Evolutionary conservation across 1,140 invertebrate species (phyloP), one percentile per base, ranked within the genome.

Genomic region (Olivierus martensii): DNA sequence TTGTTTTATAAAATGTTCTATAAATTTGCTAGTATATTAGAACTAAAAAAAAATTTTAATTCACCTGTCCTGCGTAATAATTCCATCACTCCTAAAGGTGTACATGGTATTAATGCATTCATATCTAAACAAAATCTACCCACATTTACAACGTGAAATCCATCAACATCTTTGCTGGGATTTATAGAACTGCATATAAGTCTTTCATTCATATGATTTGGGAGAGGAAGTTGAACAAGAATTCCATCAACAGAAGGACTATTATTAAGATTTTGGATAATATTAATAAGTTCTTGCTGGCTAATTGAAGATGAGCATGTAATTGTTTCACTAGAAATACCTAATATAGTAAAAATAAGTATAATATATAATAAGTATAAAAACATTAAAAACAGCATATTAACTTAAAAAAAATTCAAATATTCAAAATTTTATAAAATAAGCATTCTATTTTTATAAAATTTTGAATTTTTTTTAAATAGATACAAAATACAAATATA

Each of bases 171-270:
- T 73, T 97, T 97, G 10, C 77, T 73, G 0, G 87, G 82, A 0
- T 75, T 76, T 1, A 96, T 87, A 3, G 82, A 68, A 69, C 96
- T 87, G 6, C 90, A 92, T 22, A 64, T 57, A 17, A 83, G 67
- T 67, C 91, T 81, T 0, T 84, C 79, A 72, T 96, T 82, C 56
- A 97, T 92, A 56, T 75, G 63, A 58, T 82, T 79, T 0, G 79
- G 77, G 41, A 97, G 72, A 0, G 93, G 94, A 80, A 98, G 87
- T 75, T 75, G 92, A 2, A 97, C 89, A 63, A 97, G 95, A 61
- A 98, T 95, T 15, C 94, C 94, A 72, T 98, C 91, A 41, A 92
- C 78, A 15, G 69, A 72, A 0, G 83, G 77, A 69, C 94, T 84
- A 49, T 79, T 73, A 67, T 98, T 97, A 34, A 97, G 71, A 55